These are phyloP conservation scores for Drosophila paracracens DNA, from an alignment of 2,888 invertebrate genomes.

Conservation along the genomic window DNA sequence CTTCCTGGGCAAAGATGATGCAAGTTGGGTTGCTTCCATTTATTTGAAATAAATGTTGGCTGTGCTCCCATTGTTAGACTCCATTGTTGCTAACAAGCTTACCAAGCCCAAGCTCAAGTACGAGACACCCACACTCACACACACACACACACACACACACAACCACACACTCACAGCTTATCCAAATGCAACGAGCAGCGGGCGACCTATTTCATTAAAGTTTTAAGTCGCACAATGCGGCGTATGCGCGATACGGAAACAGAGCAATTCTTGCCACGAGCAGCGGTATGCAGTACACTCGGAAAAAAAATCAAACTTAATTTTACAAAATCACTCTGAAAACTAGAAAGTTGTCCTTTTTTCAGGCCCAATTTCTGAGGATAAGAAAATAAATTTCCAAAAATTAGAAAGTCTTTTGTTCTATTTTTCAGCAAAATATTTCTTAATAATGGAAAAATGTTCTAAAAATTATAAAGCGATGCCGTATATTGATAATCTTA, in stretches of 20 bases:
- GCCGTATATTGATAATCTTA: neutral
- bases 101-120: neutral
- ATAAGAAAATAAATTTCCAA: neutral
- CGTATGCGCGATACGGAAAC: slow-evolving; percentile 49
- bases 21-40: neutral
- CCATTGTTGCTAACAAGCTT: slow-evolving; percentile 1
- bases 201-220: slow-evolving; percentile 63
- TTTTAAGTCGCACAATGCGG: slow-evolving; percentile 48
- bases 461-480: neutral
- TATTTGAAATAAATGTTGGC: neutral
- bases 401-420: neutral
- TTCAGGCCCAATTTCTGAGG: neutral
- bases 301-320: neutral
- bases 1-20: slow-evolving; percentile 18
- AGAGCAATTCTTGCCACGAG: slow-evolving; percentile 4
- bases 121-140: neutral
- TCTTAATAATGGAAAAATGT: neutral
- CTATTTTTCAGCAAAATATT: neutral
- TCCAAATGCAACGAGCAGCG: slow-evolving; percentile 21
- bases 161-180: slow-evolving; percentile 14
- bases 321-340: neutral
- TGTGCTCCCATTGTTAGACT: neutral
- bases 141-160: slow-evolving; percentile 14
- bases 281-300: neutral
- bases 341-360: neutral